Evolutionary conservation across 2,113 vertebrate species (phyloP).

Genomic region (Dipodomys stephensi): DNA sequence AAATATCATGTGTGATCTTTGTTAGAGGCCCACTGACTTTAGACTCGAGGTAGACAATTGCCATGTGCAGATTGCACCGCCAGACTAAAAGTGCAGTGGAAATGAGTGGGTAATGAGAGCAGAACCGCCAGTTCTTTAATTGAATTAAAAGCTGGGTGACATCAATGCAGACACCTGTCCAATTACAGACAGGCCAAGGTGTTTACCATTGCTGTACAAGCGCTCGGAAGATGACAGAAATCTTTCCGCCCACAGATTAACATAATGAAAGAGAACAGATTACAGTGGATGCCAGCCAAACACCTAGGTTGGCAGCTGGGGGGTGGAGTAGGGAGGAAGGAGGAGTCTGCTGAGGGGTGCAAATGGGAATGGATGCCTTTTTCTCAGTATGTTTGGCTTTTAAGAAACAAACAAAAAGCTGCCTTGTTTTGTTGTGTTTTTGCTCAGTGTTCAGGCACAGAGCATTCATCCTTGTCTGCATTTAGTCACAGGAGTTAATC

Average conservation of each 20-base stretch:
- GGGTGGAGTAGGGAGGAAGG: conserved; percentile 74
- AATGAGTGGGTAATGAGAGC: conserved; percentile 95
- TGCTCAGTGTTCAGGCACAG: background rate
- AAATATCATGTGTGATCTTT: conserved; percentile 78
- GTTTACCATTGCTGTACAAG: conserved; percentile 92
- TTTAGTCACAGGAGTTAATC: background rate
- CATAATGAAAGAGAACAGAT: conserved; percentile 94
- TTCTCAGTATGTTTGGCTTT: background rate
- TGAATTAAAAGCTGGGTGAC: conserved; percentile 97
- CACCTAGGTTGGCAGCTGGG: conserved; percentile 88
- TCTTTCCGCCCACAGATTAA: conserved; percentile 94
- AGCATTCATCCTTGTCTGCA: background rate
- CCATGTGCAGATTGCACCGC: conserved; percentile 90
- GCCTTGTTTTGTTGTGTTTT: conserved; percentile 44
- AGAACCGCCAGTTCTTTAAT: conserved; percentile 95
- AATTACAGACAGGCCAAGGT: conserved; percentile 93
- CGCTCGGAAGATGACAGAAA: conserved; percentile 91
- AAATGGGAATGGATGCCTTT: conserved; percentile 80
- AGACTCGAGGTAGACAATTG: conserved; percentile 88
- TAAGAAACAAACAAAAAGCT: background rate
- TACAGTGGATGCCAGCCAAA: conserved; percentile 91
- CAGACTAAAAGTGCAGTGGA: conserved; percentile 90
- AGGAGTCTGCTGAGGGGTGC: conserved; percentile 81
- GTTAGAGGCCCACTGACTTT: conserved; percentile 77
- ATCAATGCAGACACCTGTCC: conserved; percentile 93